Evolutionary conservation across 2,113 vertebrate species (phyloP), one percentile per base, ranked within the genome.

Genomic region (Coreoperca whiteheadi): DNA sequence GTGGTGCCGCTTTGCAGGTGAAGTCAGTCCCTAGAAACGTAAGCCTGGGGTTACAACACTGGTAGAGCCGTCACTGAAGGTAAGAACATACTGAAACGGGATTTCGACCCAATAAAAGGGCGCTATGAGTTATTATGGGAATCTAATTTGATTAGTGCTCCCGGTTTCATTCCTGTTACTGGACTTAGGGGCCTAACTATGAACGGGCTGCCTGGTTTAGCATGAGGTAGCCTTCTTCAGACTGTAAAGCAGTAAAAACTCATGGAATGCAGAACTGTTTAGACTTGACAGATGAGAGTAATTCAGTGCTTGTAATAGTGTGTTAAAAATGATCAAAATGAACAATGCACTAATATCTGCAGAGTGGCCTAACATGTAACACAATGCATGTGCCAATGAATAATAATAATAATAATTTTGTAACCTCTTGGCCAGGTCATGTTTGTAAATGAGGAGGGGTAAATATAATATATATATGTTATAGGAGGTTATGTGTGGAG

Each of bases 11-110:
- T 74, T 57, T 77, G 61, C 51, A 48, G 74, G 57, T 88, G 72
- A 87, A 87, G 84, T 91, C 87, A 71, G 84, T 91, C 82, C 81
- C 83, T 67, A 67, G 25, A 59, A 57, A 89, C 90, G 92, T 86
- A 86, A n/a, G 88, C 84, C 76, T 10, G 65, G 41, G 77, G 66
- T 85, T 79, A 46, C 74, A 77, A 15, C 72, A 73, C 60, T 37
- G 77, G 8, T 48, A 46, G 76, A 84, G 76, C 57, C 23, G 41
- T 87, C 39, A 82, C 64, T 61, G 61, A 79, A 85, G 92, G 88
- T 93, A 77, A 85, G 81, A 12, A 6, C 2, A 11, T 9, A 9
- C 63, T 39, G 4, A 46, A 59, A 65, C 57, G 1, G 21, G 43
- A 37, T 6, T 20, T 9, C 5, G 2, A 57, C n/a, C 5, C 2